Percentiles rank a stretch among this genome's conserved stretches.
Conservation (phyloP, 2,888 invertebrate species). For the Gryllus longicercus region DNA sequence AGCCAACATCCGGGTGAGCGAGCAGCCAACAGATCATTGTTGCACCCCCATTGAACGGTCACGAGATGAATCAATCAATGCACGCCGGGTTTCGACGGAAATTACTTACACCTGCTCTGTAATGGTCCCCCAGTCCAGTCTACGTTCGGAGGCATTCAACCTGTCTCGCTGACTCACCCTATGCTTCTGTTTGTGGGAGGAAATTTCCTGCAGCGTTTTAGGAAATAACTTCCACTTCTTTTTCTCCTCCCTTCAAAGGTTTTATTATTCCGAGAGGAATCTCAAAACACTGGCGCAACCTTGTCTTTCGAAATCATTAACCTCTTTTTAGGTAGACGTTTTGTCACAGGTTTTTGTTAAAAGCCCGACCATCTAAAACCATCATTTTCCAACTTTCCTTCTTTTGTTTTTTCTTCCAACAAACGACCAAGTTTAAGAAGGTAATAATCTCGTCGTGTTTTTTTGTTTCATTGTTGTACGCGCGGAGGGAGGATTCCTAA, state of each 20-base stretch:
- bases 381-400: constrained; percentile 4
- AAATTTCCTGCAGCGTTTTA: neutral
- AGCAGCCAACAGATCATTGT: neutral
- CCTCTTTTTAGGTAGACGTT: neutral
- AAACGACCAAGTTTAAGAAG: neutral
- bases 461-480: neutral
- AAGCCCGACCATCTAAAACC: neutral
- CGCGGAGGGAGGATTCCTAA: neutral
- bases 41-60: neutral
- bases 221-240: neutral
- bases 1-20: neutral
- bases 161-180: neutral
- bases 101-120: neutral
- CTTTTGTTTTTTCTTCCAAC: neutral
- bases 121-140: neutral
- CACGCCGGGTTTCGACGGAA: neutral
- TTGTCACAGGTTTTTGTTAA: neutral
- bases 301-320: neutral
- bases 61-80: constrained; percentile 17
- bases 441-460: neutral
- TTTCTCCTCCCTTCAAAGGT: neutral
- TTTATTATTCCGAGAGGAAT: neutral
- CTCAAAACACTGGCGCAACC: neutral
- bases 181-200: neutral
- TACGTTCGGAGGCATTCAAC: neutral